Conservation (phyloP, 2,888 invertebrate genomes). For the Ennomos quercinarius region DNA sequence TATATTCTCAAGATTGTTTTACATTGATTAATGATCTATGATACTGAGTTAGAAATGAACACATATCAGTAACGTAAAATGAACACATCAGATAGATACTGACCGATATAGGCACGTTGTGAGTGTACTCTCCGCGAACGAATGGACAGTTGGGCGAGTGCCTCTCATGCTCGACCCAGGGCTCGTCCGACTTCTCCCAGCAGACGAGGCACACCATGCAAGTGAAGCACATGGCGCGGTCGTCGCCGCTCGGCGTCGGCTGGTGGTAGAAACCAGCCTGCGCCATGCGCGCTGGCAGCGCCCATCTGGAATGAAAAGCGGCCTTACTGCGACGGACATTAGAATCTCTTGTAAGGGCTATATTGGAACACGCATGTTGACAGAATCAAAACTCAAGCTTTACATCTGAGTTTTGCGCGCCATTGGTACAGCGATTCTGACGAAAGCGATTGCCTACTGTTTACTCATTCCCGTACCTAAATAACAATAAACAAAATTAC, state of each 20-base stretch:
- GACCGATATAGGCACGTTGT: conserved; percentile 95
- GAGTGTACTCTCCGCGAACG: conserved; percentile 97
- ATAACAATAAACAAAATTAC: too few relatives aligned
- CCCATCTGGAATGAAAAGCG: conserved; percentile 88
- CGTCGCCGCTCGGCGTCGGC: conserved; percentile 95
- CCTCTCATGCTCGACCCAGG: conserved; percentile 98
- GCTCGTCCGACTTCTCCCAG: conserved; percentile 98
- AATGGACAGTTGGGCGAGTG: conserved; percentile 97
- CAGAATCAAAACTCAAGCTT: too few relatives aligned
- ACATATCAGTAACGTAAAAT: too few relatives aligned
- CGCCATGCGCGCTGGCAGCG: conserved; percentile 97
- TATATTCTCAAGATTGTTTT: too few relatives aligned
- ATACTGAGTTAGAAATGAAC: too few relatives aligned
- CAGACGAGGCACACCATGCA: conserved; percentile 97
- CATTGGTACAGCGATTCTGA: too few relatives aligned
- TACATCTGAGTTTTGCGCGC: too few relatives aligned
- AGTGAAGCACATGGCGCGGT: conserved; percentile 98
- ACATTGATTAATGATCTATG: too few relatives aligned
- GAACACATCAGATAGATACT: conserved; percentile 49
- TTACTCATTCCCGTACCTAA: too few relatives aligned
- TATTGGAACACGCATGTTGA: too few relatives aligned
- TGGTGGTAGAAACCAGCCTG: conserved; percentile 99
- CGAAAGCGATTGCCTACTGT: too few relatives aligned
- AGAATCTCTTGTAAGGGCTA: conserved; percentile 6
- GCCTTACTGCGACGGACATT: conserved; percentile 7